phyloP scores from a whole-genome alignment of 30 jellyfish, hydroid and myxozoan genomes.

The Rhopilema esculentum region DNA sequence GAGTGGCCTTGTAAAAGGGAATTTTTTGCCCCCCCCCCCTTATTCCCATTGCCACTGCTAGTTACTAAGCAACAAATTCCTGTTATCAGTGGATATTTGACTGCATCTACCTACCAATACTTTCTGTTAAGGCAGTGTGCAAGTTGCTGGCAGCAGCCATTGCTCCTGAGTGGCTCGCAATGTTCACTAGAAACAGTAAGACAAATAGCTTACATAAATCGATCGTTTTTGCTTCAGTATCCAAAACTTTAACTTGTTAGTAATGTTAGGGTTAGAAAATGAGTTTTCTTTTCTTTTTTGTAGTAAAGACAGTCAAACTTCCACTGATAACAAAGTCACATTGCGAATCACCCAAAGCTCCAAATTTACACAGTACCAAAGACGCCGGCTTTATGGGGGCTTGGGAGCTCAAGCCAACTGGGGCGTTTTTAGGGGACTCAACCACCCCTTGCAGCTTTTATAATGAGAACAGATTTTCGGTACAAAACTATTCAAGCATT shows the following conservation, averaged over 20 bases:
- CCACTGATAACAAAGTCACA: slow-evolving; percentile 55
- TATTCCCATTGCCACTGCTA: too few species aligned
- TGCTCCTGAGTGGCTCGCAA: slow-evolving; percentile 66
- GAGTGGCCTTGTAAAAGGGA: too few species aligned
- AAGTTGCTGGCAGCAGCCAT: slow-evolving; percentile 75
- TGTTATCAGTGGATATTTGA: slow-evolving; percentile 69
- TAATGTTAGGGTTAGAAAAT: neutral
- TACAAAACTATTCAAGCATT: too few species aligned
- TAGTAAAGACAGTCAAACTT: slow-evolving; percentile 38
- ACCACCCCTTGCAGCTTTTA: too few species aligned
- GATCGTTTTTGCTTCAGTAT: neutral
- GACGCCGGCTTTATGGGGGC: neutral
- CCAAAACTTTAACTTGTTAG: neutral
- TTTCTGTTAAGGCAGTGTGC: slow-evolving; percentile 65
- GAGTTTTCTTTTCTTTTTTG: neutral
- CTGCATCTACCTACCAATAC: slow-evolving; percentile 77
- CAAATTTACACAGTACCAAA: neutral
- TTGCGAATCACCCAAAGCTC: neutral
- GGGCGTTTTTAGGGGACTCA: too few species aligned
- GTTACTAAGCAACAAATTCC: too few species aligned
- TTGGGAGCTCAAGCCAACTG: too few species aligned
- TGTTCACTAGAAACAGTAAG: slow-evolving; percentile 71
- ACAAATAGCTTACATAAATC: slow-evolving; percentile 7
- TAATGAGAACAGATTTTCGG: too few species aligned
- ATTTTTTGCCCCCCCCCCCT: too few species aligned